Evolutionary conservation across 1,140 invertebrate genomes (phyloP), one percentile per base, ranked within the genome.

Genomic region (Lysiphlebus fabarum): DNA sequence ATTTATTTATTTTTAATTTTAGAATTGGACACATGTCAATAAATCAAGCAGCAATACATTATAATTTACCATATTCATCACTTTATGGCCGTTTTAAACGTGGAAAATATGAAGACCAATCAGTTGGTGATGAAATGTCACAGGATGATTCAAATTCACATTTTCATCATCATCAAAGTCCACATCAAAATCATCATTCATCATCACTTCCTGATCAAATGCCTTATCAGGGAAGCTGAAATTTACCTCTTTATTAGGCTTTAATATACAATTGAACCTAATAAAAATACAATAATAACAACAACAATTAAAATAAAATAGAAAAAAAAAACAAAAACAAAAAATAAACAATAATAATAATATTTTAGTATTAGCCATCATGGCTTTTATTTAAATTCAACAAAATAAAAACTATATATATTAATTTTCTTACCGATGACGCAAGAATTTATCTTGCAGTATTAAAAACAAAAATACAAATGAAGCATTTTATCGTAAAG

Each of bases 31-130:
- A 92, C 68, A 93, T 95, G 91, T 92, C 90, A 62, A 93, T 95
- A 67, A 95, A 93, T 78, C 91, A 93, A 79, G 92, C 92, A 50
- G 90, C 91, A n/a, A 93, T 93, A 63, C 91, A 93, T 70, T 93
- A 88, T 73, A 93, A 93, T 78, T 79, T 94, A 66, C 92, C 92
- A 33, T 94, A 94, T 73, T 93, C 90, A 33, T 93, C 91, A 11
- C 77, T 94, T 10, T 94, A 93, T 69, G 91, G 91, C 1, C 83
- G 92, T 42, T 92, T 93, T 75, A 93, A 93, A 72, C 81, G 90
- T 14, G 89, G 88, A 67, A 89, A 80, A 51, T 80, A 83, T 58
- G 76, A 78, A 37, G 80, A 82, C 48, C 17, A 26, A 26, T 79
- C 81, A 5, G 71, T 76, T 11, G 74, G 75, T 37, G 74, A 67